Conservation (phyloP, 1,140 invertebrate genomes). For the Lepidotrigona ventralis region DNA sequence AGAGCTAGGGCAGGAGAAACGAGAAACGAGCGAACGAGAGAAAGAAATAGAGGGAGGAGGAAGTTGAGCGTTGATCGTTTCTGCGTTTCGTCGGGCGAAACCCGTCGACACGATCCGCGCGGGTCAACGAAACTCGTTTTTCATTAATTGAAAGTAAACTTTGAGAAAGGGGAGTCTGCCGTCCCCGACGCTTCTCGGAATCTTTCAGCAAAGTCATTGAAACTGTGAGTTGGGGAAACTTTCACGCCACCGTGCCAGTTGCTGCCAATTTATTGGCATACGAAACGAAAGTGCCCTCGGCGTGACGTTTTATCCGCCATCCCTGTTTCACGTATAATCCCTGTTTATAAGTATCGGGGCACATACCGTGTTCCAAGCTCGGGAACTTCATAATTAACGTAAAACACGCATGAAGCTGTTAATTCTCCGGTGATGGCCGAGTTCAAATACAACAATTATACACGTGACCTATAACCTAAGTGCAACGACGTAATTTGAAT, state of each 20-base stretch:
- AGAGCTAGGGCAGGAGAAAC: background rate
- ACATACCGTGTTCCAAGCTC: background rate
- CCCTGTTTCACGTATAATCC: too few relatives aligned
- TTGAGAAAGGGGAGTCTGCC: conserved; percentile 37
- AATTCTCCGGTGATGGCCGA: background rate
- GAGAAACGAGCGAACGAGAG: background rate
- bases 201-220: conserved; percentile 59
- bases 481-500: too few relatives aligned
- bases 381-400: background rate
- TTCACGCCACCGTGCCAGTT: conserved; percentile 40
- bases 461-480: too few relatives aligned
- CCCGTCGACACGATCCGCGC: conserved; percentile 47
- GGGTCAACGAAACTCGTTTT: conserved; percentile 67
- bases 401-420: background rate
- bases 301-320: conserved; percentile 2
- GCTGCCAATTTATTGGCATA: conserved; percentile 45
- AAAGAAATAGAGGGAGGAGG: background rate
- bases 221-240: conserved; percentile 52
- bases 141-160: conserved; percentile 71
- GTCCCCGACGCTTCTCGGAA: conserved; percentile 44
- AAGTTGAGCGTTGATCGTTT: conserved; percentile 36
- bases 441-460: too few relatives aligned
- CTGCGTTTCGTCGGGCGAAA: conserved; percentile 29
- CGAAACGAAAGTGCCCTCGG: conserved; percentile 35
- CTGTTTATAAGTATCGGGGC: background rate